phyloP scores from a whole-genome alignment of 2,888 invertebrate species.

The Alsophila aescularia region DNA sequence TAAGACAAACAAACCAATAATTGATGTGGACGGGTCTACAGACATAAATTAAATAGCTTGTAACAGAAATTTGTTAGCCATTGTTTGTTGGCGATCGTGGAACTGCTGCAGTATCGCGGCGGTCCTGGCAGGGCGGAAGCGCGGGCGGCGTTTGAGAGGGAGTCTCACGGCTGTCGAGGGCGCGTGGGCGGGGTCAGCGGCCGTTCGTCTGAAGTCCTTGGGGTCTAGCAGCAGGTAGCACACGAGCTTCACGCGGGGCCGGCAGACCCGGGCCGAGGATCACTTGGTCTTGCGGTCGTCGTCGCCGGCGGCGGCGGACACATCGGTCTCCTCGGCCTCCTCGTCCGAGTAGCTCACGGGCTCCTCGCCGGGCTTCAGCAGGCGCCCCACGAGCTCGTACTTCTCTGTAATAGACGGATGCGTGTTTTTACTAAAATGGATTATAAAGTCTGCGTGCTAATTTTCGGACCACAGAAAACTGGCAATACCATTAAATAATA shows the following conservation, averaged over 20 bases:
- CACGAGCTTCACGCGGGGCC: neutral
- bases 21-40: no score
- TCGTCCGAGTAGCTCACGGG: slow-evolving; percentile 96
- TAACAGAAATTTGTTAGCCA: neutral
- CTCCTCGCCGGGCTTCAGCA: slow-evolving; percentile 95
- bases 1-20: no score
- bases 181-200: neutral
- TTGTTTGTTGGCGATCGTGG: neutral
- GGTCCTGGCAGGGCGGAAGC: neutral
- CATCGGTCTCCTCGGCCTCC: slow-evolving; percentile 86
- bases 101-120: neutral
- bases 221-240: neutral
- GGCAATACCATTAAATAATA: no score
- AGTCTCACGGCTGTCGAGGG: neutral
- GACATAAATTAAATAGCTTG: no score
- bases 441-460: no score
- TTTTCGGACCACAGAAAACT: no score
- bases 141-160: neutral
- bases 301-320: slow-evolving; percentile 57
- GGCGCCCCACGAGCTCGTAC: slow-evolving; percentile 95
- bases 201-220: neutral
- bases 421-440: neutral
- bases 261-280: slow-evolving; percentile 24
- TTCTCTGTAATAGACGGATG: slow-evolving; percentile 88
- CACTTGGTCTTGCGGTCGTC: slow-evolving; percentile 70